A percentile compares a stretch with the other conserved stretches of the same genome.
Evolutionary conservation across 2,113 vertebrate species (phyloP).

Genomic region (Ibidorhyncha struthersii): DNA sequence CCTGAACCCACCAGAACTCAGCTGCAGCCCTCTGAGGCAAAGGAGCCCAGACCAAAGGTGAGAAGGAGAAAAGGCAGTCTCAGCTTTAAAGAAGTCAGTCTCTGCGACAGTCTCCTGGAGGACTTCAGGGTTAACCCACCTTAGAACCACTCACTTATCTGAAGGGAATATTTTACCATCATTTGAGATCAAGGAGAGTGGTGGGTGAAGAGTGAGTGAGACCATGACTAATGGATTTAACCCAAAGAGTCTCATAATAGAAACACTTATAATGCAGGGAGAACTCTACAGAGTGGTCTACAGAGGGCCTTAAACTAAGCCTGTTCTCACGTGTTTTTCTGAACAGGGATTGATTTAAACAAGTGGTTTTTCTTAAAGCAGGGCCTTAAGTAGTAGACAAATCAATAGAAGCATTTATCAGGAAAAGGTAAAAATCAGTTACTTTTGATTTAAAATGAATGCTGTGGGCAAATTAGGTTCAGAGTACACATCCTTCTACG

Average conservation of each 20-base stretch:
- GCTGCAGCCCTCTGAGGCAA: background rate
- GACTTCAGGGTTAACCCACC: background rate
- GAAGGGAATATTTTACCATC: background rate
- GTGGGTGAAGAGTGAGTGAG: background rate
- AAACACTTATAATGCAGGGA: background rate
- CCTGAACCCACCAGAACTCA: background rate
- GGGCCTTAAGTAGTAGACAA: background rate
- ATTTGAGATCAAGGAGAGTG: background rate
- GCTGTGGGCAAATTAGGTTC: background rate
- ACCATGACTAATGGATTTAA: background rate
- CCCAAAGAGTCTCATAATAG: background rate
- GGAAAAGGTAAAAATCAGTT: background rate
- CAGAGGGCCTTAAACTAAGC: background rate
- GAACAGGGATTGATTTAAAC: slow-evolving; percentile 5
- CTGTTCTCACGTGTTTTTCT: background rate
- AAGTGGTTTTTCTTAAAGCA: background rate
- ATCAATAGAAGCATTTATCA: slow-evolving; percentile 34
- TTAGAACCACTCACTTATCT: background rate
- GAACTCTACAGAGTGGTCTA: background rate
- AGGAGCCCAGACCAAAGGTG: background rate
- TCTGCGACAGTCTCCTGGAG: background rate
- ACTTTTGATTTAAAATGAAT: background rate
- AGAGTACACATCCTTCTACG: background rate
- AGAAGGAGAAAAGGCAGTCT: background rate
- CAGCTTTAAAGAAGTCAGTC: background rate